These are phyloP conservation scores for Lithodes maja DNA, from an alignment of 2,888 invertebrate species.

Conservation along the genomic window DNA sequence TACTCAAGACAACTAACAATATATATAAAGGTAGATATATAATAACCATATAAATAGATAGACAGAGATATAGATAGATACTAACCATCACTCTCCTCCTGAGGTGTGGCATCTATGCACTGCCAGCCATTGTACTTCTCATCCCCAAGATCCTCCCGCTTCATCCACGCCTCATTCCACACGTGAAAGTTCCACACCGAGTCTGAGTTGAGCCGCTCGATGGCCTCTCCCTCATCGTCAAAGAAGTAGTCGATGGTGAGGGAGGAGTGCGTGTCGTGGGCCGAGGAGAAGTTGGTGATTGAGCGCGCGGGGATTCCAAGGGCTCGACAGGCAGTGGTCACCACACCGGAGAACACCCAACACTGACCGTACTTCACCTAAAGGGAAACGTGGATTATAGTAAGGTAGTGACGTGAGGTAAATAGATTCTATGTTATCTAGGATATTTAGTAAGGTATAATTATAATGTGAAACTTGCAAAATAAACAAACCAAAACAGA, in stretches of 20 bases:
- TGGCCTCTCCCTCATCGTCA: slow-evolving; percentile 81
- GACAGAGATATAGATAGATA: no score
- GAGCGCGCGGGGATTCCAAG: slow-evolving; percentile 85
- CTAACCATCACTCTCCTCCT: slow-evolving; percentile 80
- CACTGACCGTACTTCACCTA: slow-evolving; percentile 87
- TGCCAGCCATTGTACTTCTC: slow-evolving; percentile 87
- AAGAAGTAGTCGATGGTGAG: slow-evolving; percentile 87
- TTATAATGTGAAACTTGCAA: no score
- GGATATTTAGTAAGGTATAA: no score
- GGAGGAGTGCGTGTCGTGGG: slow-evolving; percentile 85
- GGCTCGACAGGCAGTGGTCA: slow-evolving; percentile 86
- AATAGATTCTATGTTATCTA: no score
- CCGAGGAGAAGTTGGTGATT: slow-evolving; percentile 86
- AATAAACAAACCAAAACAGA: no score
- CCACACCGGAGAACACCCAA: slow-evolving; percentile 94
- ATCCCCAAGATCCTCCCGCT: slow-evolving; percentile 82
- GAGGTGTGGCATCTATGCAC: slow-evolving; percentile 86
- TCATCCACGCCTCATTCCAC: slow-evolving; percentile 90
- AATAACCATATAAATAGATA: no score
- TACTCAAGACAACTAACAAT: no score
- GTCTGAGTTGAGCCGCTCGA: slow-evolving; percentile 88
- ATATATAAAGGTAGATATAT: no score
- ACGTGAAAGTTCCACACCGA: slow-evolving; percentile 91
- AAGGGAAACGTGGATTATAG: no score
- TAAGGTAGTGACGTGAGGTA: no score